Evolutionary conservation across 2,888 invertebrate species (phyloP).

Genomic region (Steromphala cineraria): DNA sequence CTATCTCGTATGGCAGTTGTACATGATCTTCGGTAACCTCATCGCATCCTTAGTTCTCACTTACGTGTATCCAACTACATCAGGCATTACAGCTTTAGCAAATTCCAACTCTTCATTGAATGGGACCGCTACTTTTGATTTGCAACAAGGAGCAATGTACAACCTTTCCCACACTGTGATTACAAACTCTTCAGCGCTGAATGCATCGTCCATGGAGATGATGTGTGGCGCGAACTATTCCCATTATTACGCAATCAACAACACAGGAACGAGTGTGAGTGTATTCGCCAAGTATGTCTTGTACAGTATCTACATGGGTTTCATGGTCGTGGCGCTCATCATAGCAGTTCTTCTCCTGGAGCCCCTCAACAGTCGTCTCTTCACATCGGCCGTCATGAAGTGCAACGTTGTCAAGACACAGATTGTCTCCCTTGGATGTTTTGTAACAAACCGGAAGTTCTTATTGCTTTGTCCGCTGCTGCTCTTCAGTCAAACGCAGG

Average conservation of each 20-base stretch:
- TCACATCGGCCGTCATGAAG: slow-evolving; percentile 25
- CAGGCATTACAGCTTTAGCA: not conserved
- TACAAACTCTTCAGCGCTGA: not conserved
- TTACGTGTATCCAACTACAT: slow-evolving; percentile 4
- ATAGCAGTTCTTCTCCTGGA: slow-evolving; percentile 62
- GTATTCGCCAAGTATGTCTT: slow-evolving; percentile 57
- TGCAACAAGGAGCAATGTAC: not conserved
- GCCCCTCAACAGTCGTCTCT: slow-evolving; percentile 48
- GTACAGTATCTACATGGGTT: slow-evolving; percentile 60
- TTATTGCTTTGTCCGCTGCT: slow-evolving; percentile 64
- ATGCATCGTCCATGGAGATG: slow-evolving; percentile 9
- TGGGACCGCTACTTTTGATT: not conserved
- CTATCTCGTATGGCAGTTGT: slow-evolving; percentile 66
- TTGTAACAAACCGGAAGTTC: slow-evolving; percentile 57
- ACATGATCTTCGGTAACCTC: slow-evolving; percentile 67
- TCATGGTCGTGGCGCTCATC: slow-evolving; percentile 53
- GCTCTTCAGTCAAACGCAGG: slow-evolving; percentile 64
- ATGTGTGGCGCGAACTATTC: slow-evolving; percentile 62
- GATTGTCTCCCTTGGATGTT: slow-evolving; percentile 54
- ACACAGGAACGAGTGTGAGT: slow-evolving; percentile 36
- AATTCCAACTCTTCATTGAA: not conserved
- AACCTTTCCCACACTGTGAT: not conserved
- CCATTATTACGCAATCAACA: slow-evolving; percentile 44
- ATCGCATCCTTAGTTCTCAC: slow-evolving; percentile 66
- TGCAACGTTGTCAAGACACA: slow-evolving; percentile 37